Evolutionary conservation across 2,113 vertebrate genomes (phyloP), one percentile per base, ranked within the genome.

Genomic region (Corythoichthys haematopterus): DNA sequence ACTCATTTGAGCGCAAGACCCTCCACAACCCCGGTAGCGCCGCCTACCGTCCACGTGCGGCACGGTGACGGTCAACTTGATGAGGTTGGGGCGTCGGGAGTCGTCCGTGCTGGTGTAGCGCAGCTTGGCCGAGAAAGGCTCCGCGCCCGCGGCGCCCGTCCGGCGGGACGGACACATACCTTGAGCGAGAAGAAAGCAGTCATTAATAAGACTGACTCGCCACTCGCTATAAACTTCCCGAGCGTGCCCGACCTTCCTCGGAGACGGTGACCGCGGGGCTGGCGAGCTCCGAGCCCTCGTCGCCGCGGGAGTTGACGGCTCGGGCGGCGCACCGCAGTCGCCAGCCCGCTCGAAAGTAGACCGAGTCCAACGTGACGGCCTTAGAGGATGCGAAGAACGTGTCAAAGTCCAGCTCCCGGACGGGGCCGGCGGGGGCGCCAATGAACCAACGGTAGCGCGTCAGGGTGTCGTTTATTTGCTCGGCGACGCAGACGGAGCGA

Each of bases 361-460:
- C 89, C 51, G 97, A 96, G 84, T 98, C 97, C 3, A 98, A 70
- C 0, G 95, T 93, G 81, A 98, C 94, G 84, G 91, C 93, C 91
- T 97, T 98, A 73, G 96, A 95, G 7, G 96, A 96, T 0, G 97
- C 96, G 65, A 98, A 97, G 88, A 98, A 98, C 14, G 96, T 98
- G 82, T 98, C 93, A 16, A 94, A 95, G 89, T 98, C 95, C 66
- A 94, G 91, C 78, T 98, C 97, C 72, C 87, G 92, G 94, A 98
- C 94, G 79, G 95, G 95, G 77, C 96, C 92, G 0, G 92, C 85
- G 1, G 97, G 95, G 40, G 95, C 94, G 0, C 95, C 94, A 14
- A 93, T 88, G 53, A 98, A 92, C 97, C 96, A 98, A 65, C 95
- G 91, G 89, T 98, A 98, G 33, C 33, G 92, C 12, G 94, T 97